Percentiles rank a stretch among this genome's conserved stretches.
phyloP scores from a whole-genome alignment of 64 coral and sea anemone species.

The Hydrozoanthus tunicans region DNA sequence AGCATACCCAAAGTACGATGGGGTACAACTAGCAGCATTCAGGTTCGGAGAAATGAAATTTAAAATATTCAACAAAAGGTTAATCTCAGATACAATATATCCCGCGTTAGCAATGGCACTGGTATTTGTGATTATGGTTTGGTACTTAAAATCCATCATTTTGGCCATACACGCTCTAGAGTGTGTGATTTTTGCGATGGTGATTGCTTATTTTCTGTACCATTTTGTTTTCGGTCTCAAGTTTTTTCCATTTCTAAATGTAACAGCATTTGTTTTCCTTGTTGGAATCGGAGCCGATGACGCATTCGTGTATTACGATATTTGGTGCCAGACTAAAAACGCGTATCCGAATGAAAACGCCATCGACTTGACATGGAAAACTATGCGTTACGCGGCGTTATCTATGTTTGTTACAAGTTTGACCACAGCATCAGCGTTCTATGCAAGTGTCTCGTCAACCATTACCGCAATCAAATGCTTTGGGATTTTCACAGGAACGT shows the following conservation, averaged over 20 bases:
- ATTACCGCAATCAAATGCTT: constrained; percentile 84
- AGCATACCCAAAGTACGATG: neutral
- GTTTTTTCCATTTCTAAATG: too few species aligned
- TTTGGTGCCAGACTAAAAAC: neutral
- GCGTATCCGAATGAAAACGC: constrained; percentile 60
- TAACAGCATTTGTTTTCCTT: constrained; percentile 62
- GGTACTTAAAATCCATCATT: constrained; percentile 67
- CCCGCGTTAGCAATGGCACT: constrained; percentile 70
- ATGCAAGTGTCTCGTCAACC: constrained; percentile 12
- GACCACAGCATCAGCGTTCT: too few species aligned
- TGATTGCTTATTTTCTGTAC: too few species aligned
- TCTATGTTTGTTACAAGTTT: constrained; percentile 86
- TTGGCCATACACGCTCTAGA: constrained; percentile 64
- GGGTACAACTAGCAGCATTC: constrained; percentile 63
- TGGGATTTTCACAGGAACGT: constrained; percentile 85
- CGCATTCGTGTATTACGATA: constrained; percentile 68
- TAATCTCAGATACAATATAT: constrained; percentile 57
- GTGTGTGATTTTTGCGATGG: constrained; percentile 63
- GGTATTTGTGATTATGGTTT: constrained; percentile 28
- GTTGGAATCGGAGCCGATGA: too few species aligned
- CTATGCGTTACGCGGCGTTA: neutral
- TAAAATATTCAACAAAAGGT: constrained; percentile 37
- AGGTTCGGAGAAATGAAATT: constrained; percentile 57
- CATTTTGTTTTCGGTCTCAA: too few species aligned
- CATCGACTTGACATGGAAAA: constrained; percentile 63